Percentiles rank a stretch among this genome's conserved stretches.
Evolutionary conservation across 2,888 invertebrate species (phyloP).

Genomic region (Merodon equestris): DNA sequence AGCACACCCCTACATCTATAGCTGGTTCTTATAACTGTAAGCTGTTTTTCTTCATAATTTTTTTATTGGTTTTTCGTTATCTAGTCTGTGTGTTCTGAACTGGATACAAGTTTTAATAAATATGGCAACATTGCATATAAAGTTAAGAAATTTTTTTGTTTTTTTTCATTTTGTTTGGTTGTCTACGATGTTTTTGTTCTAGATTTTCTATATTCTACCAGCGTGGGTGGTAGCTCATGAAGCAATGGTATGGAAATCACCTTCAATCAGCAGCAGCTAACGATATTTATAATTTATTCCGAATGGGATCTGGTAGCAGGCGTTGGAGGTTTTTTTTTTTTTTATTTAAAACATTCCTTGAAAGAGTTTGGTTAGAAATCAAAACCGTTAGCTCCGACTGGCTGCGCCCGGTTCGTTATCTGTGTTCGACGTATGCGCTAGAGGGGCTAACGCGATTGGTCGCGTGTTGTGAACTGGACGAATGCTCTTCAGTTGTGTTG

Average conservation of each 20-base stretch:
- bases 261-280: too few relatives aligned
- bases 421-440: slow-evolving; percentile 33
- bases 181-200: slow-evolving; percentile 10
- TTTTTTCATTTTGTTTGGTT: slow-evolving; percentile 28
- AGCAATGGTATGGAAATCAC: too few relatives aligned
- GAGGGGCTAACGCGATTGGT: slow-evolving; percentile 71
- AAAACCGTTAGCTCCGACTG: slow-evolving; percentile 78
- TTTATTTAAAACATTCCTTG: slow-evolving; percentile 66
- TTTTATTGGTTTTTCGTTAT: slow-evolving; percentile 21
- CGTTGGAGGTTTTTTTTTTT: background rate
- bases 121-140: slow-evolving; percentile 64
- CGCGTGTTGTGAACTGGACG: slow-evolving; percentile 80
- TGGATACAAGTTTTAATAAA: slow-evolving; percentile 43
- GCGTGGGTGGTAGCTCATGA: too few relatives aligned
- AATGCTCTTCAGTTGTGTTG: slow-evolving; percentile 88
- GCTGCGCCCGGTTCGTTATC: slow-evolving; percentile 65
- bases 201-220: slow-evolving; percentile 5
- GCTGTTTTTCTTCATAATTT: slow-evolving; percentile 26
- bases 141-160: slow-evolving; percentile 50
- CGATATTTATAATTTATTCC: too few relatives aligned
- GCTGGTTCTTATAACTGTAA: slow-evolving; percentile 44
- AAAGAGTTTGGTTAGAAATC: slow-evolving; percentile 77
- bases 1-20: slow-evolving; percentile 15
- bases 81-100: slow-evolving; percentile 20
- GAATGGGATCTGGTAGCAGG: background rate